phyloP scores from a whole-genome alignment of 1,140 invertebrate species.

The Lerema accius region DNA sequence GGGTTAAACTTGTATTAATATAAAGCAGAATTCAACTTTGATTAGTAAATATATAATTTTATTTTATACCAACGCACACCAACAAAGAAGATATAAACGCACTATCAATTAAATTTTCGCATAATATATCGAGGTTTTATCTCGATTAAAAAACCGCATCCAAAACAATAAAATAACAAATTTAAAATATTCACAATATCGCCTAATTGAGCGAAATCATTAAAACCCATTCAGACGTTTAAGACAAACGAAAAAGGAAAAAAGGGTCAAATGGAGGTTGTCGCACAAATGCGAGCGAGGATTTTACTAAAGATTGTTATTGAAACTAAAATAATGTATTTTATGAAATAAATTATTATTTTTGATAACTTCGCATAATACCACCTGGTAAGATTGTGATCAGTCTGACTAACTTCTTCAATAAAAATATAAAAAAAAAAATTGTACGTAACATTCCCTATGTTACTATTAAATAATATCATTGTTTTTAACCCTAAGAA shows the following conservation, averaged over 20 bases:
- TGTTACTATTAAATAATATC: no score
- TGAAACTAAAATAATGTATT: slow-evolving; percentile 2
- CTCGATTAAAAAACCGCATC: background rate
- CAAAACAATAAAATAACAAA: background rate
- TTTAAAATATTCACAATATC: slow-evolving; percentile 20
- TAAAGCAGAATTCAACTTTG: no score
- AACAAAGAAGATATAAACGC: slow-evolving; percentile 3
- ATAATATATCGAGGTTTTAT: background rate
- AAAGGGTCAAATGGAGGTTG: slow-evolving; percentile 35
- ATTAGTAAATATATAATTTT: no score
- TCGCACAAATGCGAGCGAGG: background rate
- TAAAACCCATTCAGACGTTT: slow-evolving; percentile 35
- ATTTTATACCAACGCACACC: background rate
- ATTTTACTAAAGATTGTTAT: slow-evolving; percentile 30
- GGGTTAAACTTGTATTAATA: no score
- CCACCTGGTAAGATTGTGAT: no score
- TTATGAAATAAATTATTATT: background rate
- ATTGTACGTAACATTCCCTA: no score
- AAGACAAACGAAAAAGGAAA: slow-evolving; percentile 35
- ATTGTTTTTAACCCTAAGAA: no score
- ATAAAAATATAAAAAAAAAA: no score
- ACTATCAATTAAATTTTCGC: slow-evolving; percentile 1
- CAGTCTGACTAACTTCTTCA: no score
- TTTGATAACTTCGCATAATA: no score
- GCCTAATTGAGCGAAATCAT: slow-evolving; percentile 38